Evolutionary conservation across 2,888 invertebrate species (phyloP).

Genomic region (Lochmaea crataegi): DNA sequence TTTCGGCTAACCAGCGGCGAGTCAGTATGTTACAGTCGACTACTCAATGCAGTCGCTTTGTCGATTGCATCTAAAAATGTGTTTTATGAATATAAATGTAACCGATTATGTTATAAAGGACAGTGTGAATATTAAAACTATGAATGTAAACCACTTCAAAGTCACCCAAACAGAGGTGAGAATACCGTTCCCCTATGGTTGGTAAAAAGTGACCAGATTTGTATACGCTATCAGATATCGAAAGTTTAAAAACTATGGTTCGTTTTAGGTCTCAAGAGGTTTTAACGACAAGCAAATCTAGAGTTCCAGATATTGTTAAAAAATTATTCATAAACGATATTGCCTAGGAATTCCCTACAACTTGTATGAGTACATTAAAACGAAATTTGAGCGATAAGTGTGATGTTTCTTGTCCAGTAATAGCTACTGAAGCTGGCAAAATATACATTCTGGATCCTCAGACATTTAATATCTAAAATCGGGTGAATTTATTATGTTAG

Average conservation of each 20-base stretch:
- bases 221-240: no score
- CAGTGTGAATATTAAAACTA: no score
- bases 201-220: no score
- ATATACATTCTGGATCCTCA: constrained; percentile 90
- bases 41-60: no score
- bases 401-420: constrained; percentile 83
- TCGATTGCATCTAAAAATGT: no score
- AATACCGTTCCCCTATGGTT: no score
- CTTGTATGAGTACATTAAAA: constrained; percentile 81
- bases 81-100: no score
- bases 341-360: constrained; percentile 73
- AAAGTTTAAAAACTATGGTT: not conserved
- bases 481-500: constrained; percentile 63
- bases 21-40: no score
- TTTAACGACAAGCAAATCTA: constrained; percentile 65
- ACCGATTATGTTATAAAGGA: no score
- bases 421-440: constrained; percentile 90
- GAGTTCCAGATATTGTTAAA: constrained; percentile 65
- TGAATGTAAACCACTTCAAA: no score
- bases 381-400: constrained; percentile 79
- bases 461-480: constrained; percentile 83
- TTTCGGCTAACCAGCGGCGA: no score
- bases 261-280: constrained; percentile 69
- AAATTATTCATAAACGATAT: constrained; percentile 64
- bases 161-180: no score